Conservation (phyloP, 2,888 invertebrate genomes). For the Nineta flava region DNA sequence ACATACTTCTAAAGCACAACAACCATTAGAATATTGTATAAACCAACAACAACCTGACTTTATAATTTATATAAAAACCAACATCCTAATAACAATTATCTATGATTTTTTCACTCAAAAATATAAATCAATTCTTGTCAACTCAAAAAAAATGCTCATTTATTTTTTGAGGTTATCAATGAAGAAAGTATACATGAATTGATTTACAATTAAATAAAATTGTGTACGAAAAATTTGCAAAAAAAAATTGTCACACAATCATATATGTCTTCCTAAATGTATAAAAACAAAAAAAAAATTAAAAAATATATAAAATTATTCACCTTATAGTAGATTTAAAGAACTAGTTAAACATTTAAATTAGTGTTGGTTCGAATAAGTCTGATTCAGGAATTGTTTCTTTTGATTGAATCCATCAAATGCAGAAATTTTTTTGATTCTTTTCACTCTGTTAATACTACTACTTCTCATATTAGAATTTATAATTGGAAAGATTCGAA, state of each 20-base stretch:
- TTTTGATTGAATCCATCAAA: background rate
- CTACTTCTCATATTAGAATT: too few relatives aligned
- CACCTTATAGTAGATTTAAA: background rate
- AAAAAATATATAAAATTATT: background rate
- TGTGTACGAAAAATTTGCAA: conserved; percentile 1
- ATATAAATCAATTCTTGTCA: background rate
- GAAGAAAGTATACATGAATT: background rate
- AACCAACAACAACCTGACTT: too few relatives aligned
- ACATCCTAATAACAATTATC: too few relatives aligned
- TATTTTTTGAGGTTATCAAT: background rate
- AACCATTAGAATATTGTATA: too few relatives aligned
- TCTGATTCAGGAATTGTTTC: too few relatives aligned
- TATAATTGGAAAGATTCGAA: too few relatives aligned
- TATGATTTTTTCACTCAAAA: background rate
- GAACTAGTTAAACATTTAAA: background rate
- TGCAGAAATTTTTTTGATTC: background rate
- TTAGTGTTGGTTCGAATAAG: too few relatives aligned
- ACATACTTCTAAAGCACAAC: too few relatives aligned
- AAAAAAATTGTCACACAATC: conserved; percentile 1
- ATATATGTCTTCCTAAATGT: conserved; percentile 5
- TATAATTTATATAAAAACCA: background rate
- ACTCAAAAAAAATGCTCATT: background rate
- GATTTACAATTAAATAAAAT: background rate
- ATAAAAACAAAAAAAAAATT: background rate
- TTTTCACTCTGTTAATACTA: background rate